Base-by-base conservation (phyloP, 2,888 invertebrate species). In the Trimorus sp. region DNA sequence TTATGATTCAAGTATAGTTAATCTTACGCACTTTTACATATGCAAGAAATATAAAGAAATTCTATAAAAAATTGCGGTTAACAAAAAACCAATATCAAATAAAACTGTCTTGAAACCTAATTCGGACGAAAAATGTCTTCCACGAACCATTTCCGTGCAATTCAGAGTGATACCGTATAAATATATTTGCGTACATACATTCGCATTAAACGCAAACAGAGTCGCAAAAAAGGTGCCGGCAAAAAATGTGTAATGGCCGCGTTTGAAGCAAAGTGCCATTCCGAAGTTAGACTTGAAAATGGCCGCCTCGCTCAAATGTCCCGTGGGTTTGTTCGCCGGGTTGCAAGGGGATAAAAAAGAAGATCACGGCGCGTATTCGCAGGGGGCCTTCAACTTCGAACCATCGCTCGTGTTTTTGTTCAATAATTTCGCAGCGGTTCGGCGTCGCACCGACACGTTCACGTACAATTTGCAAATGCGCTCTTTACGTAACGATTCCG, bases 241-340 rank as follows among this genome's bases (percentile, higher is more conserved):
- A 81, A 81, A 81, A 81, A 76, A 58, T 68, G 58, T n/a, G 40
- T 76, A 71, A 76, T 76, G 76, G 71, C 65, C 51, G 62, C 71
- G 75, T 75, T 80, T 75, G 70, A 79, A 79, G 79, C 74, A 42
- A 74, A 69, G 79, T 79, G 70, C 70, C 74, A 74, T 74, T 80
- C 80, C 80, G 75, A 71, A 80, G 75, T 80, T 76, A 76, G 80
- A 80, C 60, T 75, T 69, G 59, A 66, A 80, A 71, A 80, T 80
- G 75, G 80, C 70, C 45, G 75, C 75, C 59, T 51, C 60, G 53
- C 71, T 60, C 75, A 66, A 80, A 76, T 80, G 70, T 80, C 66
- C 80, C 70, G 54, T 75, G 54, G 62, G 56, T 79, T 69, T 73
- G 58, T 48, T 79, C 60, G 58, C 42, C 51, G 56, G 40, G 45